Evolutionary conservation across 1,140 invertebrate genomes (phyloP).

Genomic region (Pygmarrhopalites habei): DNA sequence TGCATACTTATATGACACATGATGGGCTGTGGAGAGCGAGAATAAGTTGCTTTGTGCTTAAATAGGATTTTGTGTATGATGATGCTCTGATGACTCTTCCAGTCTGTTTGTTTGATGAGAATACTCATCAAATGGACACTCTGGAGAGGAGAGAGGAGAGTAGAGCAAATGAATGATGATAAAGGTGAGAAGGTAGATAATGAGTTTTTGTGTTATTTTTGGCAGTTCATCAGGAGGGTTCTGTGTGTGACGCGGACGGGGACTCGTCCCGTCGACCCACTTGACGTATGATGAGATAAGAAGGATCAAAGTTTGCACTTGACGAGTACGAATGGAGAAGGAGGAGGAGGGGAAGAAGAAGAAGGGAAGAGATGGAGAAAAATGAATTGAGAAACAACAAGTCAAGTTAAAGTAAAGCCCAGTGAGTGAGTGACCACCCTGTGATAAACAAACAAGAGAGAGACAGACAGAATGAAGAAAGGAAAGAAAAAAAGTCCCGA

Average conservation of each 20-base stretch:
- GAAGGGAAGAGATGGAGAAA: slow-evolving; percentile 2
- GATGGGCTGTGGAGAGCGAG: too few relatives aligned
- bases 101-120: too few relatives aligned
- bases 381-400: not conserved
- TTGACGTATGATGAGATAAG: slow-evolving; percentile 26
- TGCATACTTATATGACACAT: too few relatives aligned
- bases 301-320: slow-evolving; percentile 32
- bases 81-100: too few relatives aligned
- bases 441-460: slow-evolving; percentile 32
- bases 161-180: slow-evolving; percentile 2
- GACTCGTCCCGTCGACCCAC: slow-evolving; percentile 18
- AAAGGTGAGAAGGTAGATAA: slow-evolving; percentile 29
- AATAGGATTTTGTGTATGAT: too few relatives aligned
- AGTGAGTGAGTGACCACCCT: slow-evolving; percentile 34
- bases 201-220: slow-evolving; percentile 30
- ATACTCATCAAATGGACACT: too few relatives aligned
- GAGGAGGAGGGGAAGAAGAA: too few relatives aligned
- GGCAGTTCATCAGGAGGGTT: slow-evolving; percentile 39
- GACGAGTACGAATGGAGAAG: slow-evolving; percentile 15
- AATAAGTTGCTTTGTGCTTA: too few relatives aligned
- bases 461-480: slow-evolving; percentile 12
- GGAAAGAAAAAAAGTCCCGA: not conserved
- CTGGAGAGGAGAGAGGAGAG: too few relatives aligned
- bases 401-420: slow-evolving; percentile 15
- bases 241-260: slow-evolving; percentile 33